Conservation (phyloP, 35 echinoderm and acorn worm genomes). For the Stichopus chloronotus region DNA sequence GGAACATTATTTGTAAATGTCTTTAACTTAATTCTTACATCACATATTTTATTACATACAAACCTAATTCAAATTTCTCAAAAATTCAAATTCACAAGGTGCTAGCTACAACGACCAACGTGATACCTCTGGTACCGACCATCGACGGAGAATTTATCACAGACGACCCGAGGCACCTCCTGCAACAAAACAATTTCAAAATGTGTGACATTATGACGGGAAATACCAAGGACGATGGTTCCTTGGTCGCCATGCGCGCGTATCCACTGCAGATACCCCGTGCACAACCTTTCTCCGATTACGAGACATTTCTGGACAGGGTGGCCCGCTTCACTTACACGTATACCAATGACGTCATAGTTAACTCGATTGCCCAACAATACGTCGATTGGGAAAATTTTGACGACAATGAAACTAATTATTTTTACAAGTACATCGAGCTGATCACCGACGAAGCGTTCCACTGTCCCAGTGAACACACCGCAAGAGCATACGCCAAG, state of each 20-base stretch:
- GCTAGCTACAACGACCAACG: conserved; percentile 59
- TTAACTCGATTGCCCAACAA: conserved; percentile 57
- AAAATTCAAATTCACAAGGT: neutral
- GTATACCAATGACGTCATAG: conserved; percentile 64
- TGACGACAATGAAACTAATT: conserved; percentile 56
- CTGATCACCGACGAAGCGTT: conserved; percentile 65
- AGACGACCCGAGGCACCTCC: conserved; percentile 36
- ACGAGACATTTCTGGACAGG: conserved; percentile 34
- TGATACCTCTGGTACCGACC: conserved; percentile 64
- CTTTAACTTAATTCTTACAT: no score
- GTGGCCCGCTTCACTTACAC: conserved; percentile 56
- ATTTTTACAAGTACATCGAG: conserved; percentile 59
- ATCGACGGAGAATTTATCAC: conserved; percentile 59
- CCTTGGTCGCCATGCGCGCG: conserved; percentile 27
- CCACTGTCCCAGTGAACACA: conserved; percentile 58
- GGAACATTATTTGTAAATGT: no score
- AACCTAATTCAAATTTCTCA: no score
- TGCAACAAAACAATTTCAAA: conserved; percentile 51
- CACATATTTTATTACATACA: no score
- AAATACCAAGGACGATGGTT: conserved; percentile 64
- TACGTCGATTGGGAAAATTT: conserved; percentile 65
- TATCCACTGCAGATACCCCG: neutral
- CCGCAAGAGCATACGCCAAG: conserved; percentile 45
- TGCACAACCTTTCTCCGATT: neutral
- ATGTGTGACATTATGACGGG: conserved; percentile 54